Conservation (phyloP, 2,888 invertebrate genomes). For the Leucoptera coffeella region DNA sequence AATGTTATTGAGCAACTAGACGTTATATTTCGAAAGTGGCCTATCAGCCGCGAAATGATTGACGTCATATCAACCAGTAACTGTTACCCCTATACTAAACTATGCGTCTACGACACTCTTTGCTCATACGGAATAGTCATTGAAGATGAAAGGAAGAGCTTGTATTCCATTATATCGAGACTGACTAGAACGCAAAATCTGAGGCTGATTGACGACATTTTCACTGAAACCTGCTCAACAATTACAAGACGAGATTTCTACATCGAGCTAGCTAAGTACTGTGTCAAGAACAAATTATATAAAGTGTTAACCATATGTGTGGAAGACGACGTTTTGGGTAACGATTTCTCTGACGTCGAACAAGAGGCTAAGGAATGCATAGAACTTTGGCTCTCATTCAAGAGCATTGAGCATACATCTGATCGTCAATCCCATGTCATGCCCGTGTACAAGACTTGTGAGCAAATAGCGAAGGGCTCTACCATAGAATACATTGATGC, state of each 20-base stretch:
- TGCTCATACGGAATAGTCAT: conserved; percentile 60
- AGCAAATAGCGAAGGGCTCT: conserved; percentile 46
- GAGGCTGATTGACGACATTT: conserved; percentile 47
- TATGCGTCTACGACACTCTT: conserved; percentile 55
- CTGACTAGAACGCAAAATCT: conserved; percentile 52
- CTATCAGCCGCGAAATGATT: conserved; percentile 55
- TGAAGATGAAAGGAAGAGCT: conserved; percentile 47
- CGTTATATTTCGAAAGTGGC: conserved; percentile 45
- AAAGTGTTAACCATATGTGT: conserved; percentile 47
- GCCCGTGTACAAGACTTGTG: conserved; percentile 47
- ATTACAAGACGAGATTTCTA: conserved; percentile 44
- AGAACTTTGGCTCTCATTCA: conserved; percentile 46
- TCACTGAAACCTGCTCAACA: conserved; percentile 40
- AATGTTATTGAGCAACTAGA: conserved; percentile 35
- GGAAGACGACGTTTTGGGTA: conserved; percentile 32
- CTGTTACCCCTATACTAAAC: conserved; percentile 43
- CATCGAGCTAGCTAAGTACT: conserved; percentile 44
- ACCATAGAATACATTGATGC: conserved; percentile 45
- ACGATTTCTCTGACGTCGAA: conserved; percentile 28
- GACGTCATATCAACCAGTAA: conserved; percentile 33
- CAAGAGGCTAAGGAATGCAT: conserved; percentile 43
- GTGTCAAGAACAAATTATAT: conserved; percentile 44
- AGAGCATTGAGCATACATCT: conserved; percentile 46
- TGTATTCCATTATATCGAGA: conserved; percentile 53
- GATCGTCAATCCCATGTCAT: conserved; percentile 43